Evolutionary conservation across 2,888 invertebrate genomes (phyloP).

Genomic region (Eurytoma adleriae): DNA sequence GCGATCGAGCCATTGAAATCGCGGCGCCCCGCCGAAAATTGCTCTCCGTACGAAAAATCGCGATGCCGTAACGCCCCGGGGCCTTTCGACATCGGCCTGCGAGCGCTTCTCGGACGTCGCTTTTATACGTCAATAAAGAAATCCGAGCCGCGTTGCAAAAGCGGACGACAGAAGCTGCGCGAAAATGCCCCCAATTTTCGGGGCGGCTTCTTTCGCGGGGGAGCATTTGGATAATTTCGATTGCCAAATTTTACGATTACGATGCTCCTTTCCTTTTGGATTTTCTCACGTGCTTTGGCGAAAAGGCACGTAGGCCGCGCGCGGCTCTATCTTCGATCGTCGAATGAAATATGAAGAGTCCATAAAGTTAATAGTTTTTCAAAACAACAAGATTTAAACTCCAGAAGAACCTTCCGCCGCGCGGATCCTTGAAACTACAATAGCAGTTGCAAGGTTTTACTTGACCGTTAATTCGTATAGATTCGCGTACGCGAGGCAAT

Average conservation of each 20-base stretch:
- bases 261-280: too few species aligned
- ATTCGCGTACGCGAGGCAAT: too few species aligned
- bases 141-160: conserved; percentile 26
- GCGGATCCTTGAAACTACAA: too few species aligned
- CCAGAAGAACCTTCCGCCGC: too few species aligned
- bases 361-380: not conserved
- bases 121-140: conserved; percentile 22
- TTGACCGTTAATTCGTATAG: too few species aligned
- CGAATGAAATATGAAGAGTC: too few species aligned
- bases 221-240: too few species aligned
- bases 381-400: too few species aligned
- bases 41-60: conserved; percentile 7
- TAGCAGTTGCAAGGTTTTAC: not conserved
- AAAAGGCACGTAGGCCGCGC: too few species aligned
- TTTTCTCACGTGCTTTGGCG: too few species aligned
- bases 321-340: too few species aligned
- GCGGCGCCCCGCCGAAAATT: conserved; percentile 8
- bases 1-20: conserved; percentile 6
- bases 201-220: conserved; percentile 2
- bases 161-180: conserved; percentile 31
- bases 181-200: conserved; percentile 8
- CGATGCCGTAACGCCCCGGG: conserved; percentile 28
- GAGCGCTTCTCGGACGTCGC: not conserved
- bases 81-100: conserved; percentile 28
- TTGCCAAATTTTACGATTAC: too few species aligned